These are phyloP conservation scores for Lates calcarifer DNA, from an alignment of 2,113 vertebrate genomes.

Conservation along the genomic window DNA sequence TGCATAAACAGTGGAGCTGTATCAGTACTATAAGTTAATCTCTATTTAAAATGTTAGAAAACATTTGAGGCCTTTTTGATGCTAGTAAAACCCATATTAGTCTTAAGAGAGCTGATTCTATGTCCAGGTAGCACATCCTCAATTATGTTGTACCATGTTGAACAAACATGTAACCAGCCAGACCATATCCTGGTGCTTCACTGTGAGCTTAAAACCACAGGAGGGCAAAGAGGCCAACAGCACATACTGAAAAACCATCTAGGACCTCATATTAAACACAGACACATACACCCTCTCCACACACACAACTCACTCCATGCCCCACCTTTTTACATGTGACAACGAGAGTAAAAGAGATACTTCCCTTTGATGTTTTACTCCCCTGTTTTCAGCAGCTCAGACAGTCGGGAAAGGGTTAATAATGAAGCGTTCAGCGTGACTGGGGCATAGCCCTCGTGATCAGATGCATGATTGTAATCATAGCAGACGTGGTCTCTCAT, in stretches of 20 bases:
- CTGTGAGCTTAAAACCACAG: conserved; percentile 26
- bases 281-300: conserved; percentile 9
- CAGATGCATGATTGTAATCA: conserved; percentile 67
- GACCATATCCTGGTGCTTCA: conserved; percentile 37
- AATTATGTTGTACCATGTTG: neutral
- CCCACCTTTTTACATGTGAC: conserved; percentile 12
- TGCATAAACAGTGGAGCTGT: neutral
- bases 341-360: conserved; percentile 27
- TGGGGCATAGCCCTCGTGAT: conserved; percentile 68
- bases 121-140: conserved; percentile 1
- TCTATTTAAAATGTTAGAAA: too few relatives aligned
- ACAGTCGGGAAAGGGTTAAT: conserved; percentile 52
- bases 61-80: neutral
- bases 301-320: conserved; percentile 27
- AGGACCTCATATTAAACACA: conserved; percentile 50
- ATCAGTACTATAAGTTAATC: neutral
- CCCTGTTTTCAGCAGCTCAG: neutral
- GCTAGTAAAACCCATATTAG: neutral
- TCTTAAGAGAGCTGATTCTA: neutral
- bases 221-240: conserved; percentile 30
- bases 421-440: conserved; percentile 50
- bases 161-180: conserved; percentile 25
- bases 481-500: conserved; percentile 64
- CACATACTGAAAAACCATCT: conserved; percentile 27
- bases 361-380: conserved; percentile 38